Evolutionary conservation across 2,888 invertebrate genomes (phyloP).

Genomic region (Strigamia transsilvanica): DNA sequence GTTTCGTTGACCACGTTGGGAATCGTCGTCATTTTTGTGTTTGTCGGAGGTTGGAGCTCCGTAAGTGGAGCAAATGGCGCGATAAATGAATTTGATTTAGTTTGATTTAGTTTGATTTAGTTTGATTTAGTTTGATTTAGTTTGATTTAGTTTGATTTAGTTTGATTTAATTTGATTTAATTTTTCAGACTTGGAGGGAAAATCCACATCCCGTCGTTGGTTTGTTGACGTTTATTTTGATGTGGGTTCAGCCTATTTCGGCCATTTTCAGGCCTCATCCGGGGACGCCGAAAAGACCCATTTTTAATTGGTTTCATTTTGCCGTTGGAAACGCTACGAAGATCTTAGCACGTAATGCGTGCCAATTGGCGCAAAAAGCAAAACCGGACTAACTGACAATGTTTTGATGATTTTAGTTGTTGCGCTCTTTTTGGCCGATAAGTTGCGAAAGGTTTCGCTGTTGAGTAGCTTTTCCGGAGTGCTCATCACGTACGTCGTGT

Average conservation of each 20-base stretch:
- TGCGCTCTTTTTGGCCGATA: slow-evolving; percentile 1
- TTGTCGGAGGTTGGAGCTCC: slow-evolving; percentile 63
- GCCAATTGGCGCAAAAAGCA: no score
- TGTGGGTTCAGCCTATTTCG: slow-evolving; percentile 73
- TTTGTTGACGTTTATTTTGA: slow-evolving; percentile 73
- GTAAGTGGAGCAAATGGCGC: background rate
- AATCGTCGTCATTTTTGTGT: slow-evolving; percentile 82
- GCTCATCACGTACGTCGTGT: background rate
- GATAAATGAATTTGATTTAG: no score
- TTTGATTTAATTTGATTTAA: no score
- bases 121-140: no score
- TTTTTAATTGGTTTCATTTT: slow-evolving; percentile 95
- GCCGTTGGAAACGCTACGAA: slow-evolving; percentile 86
- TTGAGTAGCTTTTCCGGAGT: background rate
- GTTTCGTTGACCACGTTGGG: slow-evolving; percentile 81
- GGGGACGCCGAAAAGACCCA: slow-evolving; percentile 76
- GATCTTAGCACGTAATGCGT: slow-evolving; percentile 79
- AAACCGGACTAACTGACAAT: no score
- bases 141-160: no score
- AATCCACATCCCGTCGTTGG: slow-evolving; percentile 88
- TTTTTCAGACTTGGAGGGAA: slow-evolving; percentile 63
- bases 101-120: no score
- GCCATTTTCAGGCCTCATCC: slow-evolving; percentile 88
- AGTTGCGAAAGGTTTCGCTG: background rate
- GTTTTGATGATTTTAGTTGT: background rate